Evolutionary conservation across 2,113 vertebrate genomes (phyloP), one percentile per base, ranked within the genome.

Genomic region (Callopanchax toddi): DNA sequence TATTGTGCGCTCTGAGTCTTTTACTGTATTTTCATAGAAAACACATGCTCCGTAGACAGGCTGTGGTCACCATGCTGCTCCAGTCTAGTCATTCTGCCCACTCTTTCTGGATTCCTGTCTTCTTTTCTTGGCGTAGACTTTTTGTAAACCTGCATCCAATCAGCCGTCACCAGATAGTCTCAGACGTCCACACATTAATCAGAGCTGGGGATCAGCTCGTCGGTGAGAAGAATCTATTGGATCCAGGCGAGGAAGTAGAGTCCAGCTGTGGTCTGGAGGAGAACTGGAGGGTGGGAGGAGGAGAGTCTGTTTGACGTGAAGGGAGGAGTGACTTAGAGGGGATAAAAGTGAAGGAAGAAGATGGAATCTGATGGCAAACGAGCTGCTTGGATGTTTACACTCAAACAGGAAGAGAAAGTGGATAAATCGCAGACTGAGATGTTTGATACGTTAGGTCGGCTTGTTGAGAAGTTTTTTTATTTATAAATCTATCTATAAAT

Each of bases 351-450:
- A 63, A 69, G 49, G 60, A 72, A 68, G 49, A 68, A 18, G 54
- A 54, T 25, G 21, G 48, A 57, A 76, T 81, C 68, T 60, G 65
- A 55, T 44, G 20, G 29, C 39, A 72, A 53, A 72, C 25, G 17
- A 66, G 16, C 36, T 37, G 40, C 39, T 71, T 6, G 26, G 53
- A 53, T 86, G 73, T 88, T 83, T 84, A 86, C 29, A 55, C 54
- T 63, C 11, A 75, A 78, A 76, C 81, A 55, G 81, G 82, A 85
- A 85, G 65, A 73, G 86, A 79, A 84, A 86, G 74, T 65, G 40
- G 9, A 63, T 23, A 75, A 53, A 75, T 61, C 54, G 18, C 17
- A 18, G 21, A 52, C 29, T 21, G 26, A 34, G n/a, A 34, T 6
- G 20, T 15, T 53, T 25, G 9, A 29, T 55, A 43, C 22, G 50